Base-by-base conservation (phyloP, 2,113 vertebrate species). In the Eira barbara region DNA sequence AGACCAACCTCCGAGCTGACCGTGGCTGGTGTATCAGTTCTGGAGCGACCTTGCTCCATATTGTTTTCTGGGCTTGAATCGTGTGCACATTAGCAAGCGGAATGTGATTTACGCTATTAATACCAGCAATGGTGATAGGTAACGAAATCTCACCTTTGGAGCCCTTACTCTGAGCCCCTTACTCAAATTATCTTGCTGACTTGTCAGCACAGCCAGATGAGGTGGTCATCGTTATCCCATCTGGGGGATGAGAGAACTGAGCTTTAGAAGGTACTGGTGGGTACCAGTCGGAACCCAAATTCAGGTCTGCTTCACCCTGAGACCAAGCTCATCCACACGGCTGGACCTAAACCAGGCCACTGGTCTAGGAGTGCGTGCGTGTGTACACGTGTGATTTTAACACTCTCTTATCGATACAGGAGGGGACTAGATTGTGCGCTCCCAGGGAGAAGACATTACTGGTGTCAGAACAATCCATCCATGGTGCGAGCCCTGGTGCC, bases 1-100 rank as follows among this genome's bases (percentile, higher is more conserved):
- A 18, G 31, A 20, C 42, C 42, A 0, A 17, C 39, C 6, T 0
- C 2, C n/a, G 42, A 36, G 9, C 12, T 31, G 14, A 20, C 0
- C 10, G 18, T 4, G 13, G 21, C 2, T 21, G 49, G 47, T 10
- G 11, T 0, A 3, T 2, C 0, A 29, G 39, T 73, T 31, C 78
- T 71, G 39, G 55, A 63, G 14, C 4, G 8, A 14, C 12, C 79
- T 74, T 21, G 47, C 34, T 80, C 27, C 69, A 3, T 17, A 4
- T 23, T 17, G 5, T 42, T 52, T 45, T 59, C 25, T 0, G 25
- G 27, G 10, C 34, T 42, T 52, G 45, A 49, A 9, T 3, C 14
- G 18, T 31, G 31, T 27, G 45, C 36, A 39, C 7, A 34, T 73
- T 65, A 11, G 15, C 15, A 31, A 83, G 13, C 1, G 3, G 78